Evolutionary conservation across 1,140 invertebrate species (phyloP).

Genomic region (Fopius arisanus): DNA sequence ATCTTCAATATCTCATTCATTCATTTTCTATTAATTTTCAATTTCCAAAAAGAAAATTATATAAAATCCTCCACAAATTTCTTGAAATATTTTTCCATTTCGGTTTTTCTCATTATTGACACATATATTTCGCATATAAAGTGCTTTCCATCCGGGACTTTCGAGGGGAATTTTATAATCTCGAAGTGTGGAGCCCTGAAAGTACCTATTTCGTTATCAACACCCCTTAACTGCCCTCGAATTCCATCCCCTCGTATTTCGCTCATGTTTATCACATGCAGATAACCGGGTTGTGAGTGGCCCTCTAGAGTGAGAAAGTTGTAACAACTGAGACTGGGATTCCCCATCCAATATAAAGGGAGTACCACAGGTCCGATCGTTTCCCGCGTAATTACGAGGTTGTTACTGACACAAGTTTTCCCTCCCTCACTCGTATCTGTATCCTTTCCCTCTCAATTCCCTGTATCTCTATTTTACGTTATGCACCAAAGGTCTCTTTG

Average conservation of each 20-base stretch:
- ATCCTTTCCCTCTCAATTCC: neutral
- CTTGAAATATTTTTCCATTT: no score
- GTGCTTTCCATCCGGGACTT: no score
- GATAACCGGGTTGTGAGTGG: neutral
- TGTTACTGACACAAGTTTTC: constrained; percentile 19
- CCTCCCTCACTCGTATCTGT: neutral
- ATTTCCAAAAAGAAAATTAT: no score
- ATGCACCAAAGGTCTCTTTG: neutral
- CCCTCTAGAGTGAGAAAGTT: constrained; percentile 17
- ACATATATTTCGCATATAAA: no score
- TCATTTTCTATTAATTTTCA: no score
- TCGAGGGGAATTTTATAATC: no score
- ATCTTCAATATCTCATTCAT: no score
- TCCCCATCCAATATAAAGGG: neutral
- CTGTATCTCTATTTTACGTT: neutral
- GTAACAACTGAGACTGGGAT: constrained; percentile 15
- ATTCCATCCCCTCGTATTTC: neutral
- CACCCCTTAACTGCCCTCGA: no score
- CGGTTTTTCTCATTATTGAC: no score
- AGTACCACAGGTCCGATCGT: neutral
- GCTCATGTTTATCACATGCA: neutral
- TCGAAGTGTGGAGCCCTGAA: no score
- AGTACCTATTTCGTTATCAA: no score
- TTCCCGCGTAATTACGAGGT: constrained; percentile 22
- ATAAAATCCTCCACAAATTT: no score